These are phyloP conservation scores for Drosophila limbata DNA, from an alignment of 2,888 invertebrate genomes.

Conservation along the genomic window DNA sequence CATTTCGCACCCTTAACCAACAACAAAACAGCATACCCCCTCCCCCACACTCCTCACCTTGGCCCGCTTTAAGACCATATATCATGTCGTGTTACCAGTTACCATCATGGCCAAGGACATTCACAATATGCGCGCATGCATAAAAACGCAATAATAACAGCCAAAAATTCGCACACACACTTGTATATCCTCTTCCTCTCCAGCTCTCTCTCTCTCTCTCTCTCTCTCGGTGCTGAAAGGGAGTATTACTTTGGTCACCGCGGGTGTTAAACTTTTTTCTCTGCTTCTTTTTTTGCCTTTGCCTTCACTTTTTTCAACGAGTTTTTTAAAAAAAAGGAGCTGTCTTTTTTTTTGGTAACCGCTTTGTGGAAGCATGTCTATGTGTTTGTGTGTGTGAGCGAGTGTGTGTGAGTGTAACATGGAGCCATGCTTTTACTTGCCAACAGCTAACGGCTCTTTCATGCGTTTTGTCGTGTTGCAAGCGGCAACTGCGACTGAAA, in stretches of 20 bases:
- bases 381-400: conserved; percentile 13
- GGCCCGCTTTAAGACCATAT: conserved; percentile 72
- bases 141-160: conserved; percentile 79
- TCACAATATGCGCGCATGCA: conserved; percentile 79
- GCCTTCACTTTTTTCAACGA: conserved; percentile 42
- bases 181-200: not conserved
- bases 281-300: conserved; percentile 35
- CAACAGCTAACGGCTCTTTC: conserved; percentile 36
- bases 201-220: not conserved
- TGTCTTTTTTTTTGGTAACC: conserved; percentile 26
- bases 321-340: conserved; percentile 25
- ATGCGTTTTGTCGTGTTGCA: conserved; percentile 54
- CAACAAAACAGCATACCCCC: not conserved
- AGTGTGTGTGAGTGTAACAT: conserved; percentile 33
- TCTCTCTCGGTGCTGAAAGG: conserved; percentile 22
- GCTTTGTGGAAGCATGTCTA: conserved; percentile 11
- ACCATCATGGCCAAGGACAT: conserved; percentile 77
- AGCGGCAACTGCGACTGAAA: conserved; percentile 53
- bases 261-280: conserved; percentile 70
- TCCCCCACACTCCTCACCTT: not conserved
- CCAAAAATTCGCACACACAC: conserved; percentile 32
- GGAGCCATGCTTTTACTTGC: conserved; percentile 34
- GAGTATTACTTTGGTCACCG: conserved; percentile 71
- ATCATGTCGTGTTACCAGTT: conserved; percentile 68
- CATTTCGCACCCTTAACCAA: conserved; percentile 25